A percentile compares a stretch with the other conserved stretches of the same genome.
Evolutionary conservation across 1,140 invertebrate genomes (phyloP).

Genomic region (Ceratina australensis): DNA sequence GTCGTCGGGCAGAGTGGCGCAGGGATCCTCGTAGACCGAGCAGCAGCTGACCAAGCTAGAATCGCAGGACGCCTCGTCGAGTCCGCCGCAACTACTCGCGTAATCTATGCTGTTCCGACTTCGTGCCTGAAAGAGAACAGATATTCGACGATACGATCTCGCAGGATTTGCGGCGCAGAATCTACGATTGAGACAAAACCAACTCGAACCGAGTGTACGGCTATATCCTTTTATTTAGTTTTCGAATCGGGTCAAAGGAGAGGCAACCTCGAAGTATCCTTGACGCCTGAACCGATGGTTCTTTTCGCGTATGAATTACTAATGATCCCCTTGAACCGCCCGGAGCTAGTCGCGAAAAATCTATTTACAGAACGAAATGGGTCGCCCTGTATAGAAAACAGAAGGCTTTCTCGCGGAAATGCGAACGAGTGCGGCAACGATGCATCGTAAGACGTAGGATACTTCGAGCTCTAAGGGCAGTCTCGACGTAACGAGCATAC

Average conservation of each 20-base stretch:
- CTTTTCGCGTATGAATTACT: background rate
- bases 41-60: conserved; percentile 88
- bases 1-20: conserved; percentile 79
- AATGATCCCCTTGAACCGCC: background rate
- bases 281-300: too few relatives aligned
- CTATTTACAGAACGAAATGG: conserved; percentile 15
- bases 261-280: background rate
- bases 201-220: too few relatives aligned
- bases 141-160: too few relatives aligned
- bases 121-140: conserved; percentile 73
- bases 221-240: too few relatives aligned
- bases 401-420: background rate
- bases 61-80: conserved; percentile 83
- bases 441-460: too few relatives aligned
- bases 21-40: conserved; percentile 84
- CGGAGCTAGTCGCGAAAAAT: background rate
- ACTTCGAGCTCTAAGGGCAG: too few relatives aligned
- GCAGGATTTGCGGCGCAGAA: too few relatives aligned
- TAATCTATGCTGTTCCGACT: conserved; percentile 83
- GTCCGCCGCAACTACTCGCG: conserved; percentile 83
- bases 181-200: too few relatives aligned
- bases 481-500: background rate
- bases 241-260: background rate
- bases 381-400: background rate
- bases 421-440: too few relatives aligned